Evolutionary conservation across 1,140 invertebrate species (phyloP), one percentile per base, ranked within the genome.

Genomic region (Neodiprion pinetum): DNA sequence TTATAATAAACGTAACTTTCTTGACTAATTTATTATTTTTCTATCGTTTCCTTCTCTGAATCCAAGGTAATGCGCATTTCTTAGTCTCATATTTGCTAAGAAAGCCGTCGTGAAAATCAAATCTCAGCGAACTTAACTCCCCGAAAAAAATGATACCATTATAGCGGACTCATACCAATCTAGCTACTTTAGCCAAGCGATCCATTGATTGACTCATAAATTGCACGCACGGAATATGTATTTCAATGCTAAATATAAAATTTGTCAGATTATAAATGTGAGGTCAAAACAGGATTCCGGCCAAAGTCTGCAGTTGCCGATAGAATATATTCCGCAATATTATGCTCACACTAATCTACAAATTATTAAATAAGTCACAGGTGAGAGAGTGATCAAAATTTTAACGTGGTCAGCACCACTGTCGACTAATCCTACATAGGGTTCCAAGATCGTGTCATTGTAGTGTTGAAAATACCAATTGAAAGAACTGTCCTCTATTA

Each of bases 391-490:
- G 11, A 12, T 61, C 4, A 61, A 61, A 0, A 61, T 61, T 12
- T 61, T 61, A 12, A 5, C 53, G n/a, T 40, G 49, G 11, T 72
- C 48, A n/a, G n/a, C 76, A 17, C 76, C 47, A 49, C 72, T 84
- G 23, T 87, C 84, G 72, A 76, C 75, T 40, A 81, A 74, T 49
- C 90, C 92, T 72, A 94, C 85, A 75, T 91, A 94, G 12, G 93
- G 92, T 77, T 93, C 90, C 75, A 93, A 82, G 79, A 93, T 91
- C 14, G 91, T 91, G 77, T 92, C 92, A 82, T 95, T 94, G 80
- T 95, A 95, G 86, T 94, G 94, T 72, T 92, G 91, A 83, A 93
- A 95, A 82, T 95, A 95, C 94, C 94, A 95, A 77, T 92, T 93
- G 76, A 91, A 90, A 28, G 91, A 88, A 80, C 90, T 89, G 28